phyloP scores from a whole-genome alignment of 2,113 vertebrate species.

The Vulpes ferrilata region DNA sequence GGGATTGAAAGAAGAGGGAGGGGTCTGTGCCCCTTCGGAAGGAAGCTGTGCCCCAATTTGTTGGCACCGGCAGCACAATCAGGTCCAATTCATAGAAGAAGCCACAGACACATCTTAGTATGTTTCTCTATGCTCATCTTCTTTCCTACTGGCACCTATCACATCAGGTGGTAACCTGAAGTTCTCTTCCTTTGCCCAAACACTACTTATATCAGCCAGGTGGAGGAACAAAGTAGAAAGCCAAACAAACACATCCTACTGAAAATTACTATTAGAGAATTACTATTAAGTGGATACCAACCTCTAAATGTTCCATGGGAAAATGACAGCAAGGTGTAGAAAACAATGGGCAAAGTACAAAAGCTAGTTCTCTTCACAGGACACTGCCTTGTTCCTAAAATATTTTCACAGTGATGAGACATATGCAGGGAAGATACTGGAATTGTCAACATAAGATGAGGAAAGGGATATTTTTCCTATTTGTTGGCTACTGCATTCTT shows the following conservation, averaged over 20 bases:
- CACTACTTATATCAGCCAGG: conserved; percentile 40
- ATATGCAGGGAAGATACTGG: not conserved
- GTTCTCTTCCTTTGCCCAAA: conserved; percentile 59
- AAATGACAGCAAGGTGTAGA: not conserved
- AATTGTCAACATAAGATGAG: not conserved
- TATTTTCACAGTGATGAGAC: not conserved
- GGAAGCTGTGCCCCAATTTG: conserved; percentile 22
- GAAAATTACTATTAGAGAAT: conserved; percentile 29
- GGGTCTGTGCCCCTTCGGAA: not conserved
- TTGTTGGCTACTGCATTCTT: not conserved
- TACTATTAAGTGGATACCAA: not conserved
- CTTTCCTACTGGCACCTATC: conserved; percentile 70
- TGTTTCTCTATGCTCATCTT: conserved; percentile 56
- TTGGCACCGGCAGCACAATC: conserved; percentile 58
- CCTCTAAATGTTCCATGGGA: not conserved
- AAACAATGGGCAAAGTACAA: not conserved
- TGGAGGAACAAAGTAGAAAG: conserved; percentile 55
- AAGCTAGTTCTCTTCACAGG: conserved; percentile 1
- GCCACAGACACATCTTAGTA: conserved; percentile 63
- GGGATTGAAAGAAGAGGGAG: not conserved
- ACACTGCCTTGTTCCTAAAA: not conserved
- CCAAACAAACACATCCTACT: not conserved
- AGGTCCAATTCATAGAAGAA: conserved; percentile 64
- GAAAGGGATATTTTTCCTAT: not conserved
- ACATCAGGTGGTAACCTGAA: conserved; percentile 32